Conservation (phyloP, 1,140 invertebrate species). For the Euura saliciscinereae region DNA sequence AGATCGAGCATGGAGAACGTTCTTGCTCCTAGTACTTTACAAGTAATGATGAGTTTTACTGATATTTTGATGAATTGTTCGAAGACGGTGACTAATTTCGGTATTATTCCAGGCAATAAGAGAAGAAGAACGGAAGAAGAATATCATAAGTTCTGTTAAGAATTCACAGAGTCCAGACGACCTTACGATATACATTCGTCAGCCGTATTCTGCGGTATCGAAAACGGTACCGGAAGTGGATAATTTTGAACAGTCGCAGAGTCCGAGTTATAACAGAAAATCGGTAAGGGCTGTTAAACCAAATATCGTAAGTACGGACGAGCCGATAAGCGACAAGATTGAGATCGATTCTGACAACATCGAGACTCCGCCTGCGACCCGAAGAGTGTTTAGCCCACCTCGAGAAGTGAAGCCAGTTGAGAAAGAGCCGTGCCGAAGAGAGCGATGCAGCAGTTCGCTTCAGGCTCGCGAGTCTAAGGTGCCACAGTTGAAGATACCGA, state of each 20-base stretch:
- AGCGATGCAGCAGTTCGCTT: constrained; percentile 47
- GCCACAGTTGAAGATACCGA: constrained; percentile 25
- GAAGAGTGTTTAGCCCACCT: constrained; percentile 71
- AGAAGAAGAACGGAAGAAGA: constrained; percentile 62
- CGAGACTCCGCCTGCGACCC: constrained; percentile 83
- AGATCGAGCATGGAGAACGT: constrained; percentile 56
- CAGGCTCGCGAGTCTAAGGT: constrained; percentile 42
- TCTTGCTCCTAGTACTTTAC: constrained; percentile 53
- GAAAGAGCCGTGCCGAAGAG: constrained; percentile 56
- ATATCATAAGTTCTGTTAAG: constrained; percentile 40
- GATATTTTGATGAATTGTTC: not conserved
- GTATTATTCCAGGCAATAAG: constrained; percentile 56
- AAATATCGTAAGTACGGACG: constrained; percentile 34
- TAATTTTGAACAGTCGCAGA: not conserved
- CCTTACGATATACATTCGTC: constrained; percentile 69
- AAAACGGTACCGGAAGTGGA: constrained; percentile 25
- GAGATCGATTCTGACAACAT: constrained; percentile 92
- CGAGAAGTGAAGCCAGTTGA: constrained; percentile 65
- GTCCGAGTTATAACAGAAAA: not conserved
- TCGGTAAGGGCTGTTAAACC: not conserved
- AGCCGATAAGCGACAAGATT: constrained; percentile 70
- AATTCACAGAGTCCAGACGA: constrained; percentile 55
- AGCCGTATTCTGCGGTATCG: constrained; percentile 46
- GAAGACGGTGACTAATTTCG: not conserved
- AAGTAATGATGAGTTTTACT: constrained; percentile 41